phyloP scores from a whole-genome alignment of 2,888 invertebrate species.

The Patella pellucida region DNA sequence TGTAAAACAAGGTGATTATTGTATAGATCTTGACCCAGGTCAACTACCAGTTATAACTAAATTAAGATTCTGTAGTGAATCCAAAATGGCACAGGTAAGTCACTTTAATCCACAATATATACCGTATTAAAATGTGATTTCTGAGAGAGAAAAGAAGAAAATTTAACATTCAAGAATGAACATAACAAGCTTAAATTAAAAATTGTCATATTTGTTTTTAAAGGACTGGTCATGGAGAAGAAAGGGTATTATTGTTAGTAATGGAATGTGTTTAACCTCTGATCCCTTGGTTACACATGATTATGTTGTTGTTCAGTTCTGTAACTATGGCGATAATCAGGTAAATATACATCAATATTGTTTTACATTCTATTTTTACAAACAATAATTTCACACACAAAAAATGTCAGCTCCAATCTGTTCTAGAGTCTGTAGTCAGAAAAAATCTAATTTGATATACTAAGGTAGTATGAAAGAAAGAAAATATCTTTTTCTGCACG shows the following conservation, averaged over 20 bases:
- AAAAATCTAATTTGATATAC: no score
- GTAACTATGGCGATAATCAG: slow-evolving; percentile 53
- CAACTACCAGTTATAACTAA: slow-evolving; percentile 47
- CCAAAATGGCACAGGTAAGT: slow-evolving; percentile 44
- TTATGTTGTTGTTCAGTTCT: slow-evolving; percentile 56
- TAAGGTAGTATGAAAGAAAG: no score
- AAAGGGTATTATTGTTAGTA: slow-evolving; percentile 55
- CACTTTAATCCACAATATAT: background rate
- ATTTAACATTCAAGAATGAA: slow-evolving; percentile 15
- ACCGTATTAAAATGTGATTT: no score
- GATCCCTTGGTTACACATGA: slow-evolving; percentile 50
- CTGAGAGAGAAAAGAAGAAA: background rate
- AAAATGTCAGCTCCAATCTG: no score
- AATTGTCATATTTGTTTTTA: slow-evolving; percentile 13
- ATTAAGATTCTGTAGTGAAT: slow-evolving; percentile 36
- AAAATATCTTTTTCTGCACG: no score
- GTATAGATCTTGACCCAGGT: slow-evolving; percentile 58
- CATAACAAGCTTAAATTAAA: background rate
- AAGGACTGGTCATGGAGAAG: slow-evolving; percentile 59
- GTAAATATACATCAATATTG: slow-evolving; percentile 34
- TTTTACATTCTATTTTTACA: no score
- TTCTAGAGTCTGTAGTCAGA: no score
- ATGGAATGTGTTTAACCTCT: slow-evolving; percentile 55
- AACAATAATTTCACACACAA: no score
- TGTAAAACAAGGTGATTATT: slow-evolving; percentile 48